Evolutionary conservation across 2,888 invertebrate genomes (phyloP).

Genomic region (Calliphora vomitoria): DNA sequence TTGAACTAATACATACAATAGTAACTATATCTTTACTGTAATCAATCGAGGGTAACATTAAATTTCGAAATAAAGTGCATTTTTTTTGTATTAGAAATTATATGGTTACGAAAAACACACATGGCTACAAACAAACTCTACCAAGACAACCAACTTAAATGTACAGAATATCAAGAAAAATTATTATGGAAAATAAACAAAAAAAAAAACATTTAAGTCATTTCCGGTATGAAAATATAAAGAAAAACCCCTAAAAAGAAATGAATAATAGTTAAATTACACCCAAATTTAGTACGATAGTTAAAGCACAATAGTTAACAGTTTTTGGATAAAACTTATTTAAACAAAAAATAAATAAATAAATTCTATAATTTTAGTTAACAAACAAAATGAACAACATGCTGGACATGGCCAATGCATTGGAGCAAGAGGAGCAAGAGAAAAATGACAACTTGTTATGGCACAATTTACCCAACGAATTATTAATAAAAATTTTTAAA

Average conservation of each 20-base stretch:
- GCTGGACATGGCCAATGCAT: not conserved
- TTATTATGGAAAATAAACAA: not conserved
- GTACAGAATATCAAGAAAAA: not conserved
- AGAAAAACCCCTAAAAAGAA: constrained; percentile 4
- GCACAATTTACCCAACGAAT: constrained; percentile 78
- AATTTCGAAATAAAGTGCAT: constrained; percentile 12
- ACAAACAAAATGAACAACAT: constrained; percentile 36
- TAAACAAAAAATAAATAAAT: not conserved
- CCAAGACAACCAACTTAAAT: constrained; percentile 48
- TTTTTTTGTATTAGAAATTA: not conserved
- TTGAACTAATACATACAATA: too few species aligned
- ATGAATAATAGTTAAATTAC: not conserved
- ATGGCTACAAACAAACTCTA: constrained; percentile 21
- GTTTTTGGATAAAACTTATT: not conserved
- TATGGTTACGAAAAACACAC: constrained; percentile 39
- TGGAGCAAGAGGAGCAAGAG: not conserved
- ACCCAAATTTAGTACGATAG: not conserved
- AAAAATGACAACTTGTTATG: not conserved
- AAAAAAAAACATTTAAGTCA: constrained; percentile 19
- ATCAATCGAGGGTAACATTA: constrained; percentile 36
- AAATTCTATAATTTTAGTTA: constrained; percentile 39
- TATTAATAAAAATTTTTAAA: constrained; percentile 79
- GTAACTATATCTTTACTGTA: not conserved
- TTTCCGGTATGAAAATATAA: constrained; percentile 6
- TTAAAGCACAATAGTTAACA: constrained; percentile 32